These are phyloP conservation scores for Tethea ocularis DNA, from an alignment of 2,888 invertebrate genomes.

Conservation along the genomic window DNA sequence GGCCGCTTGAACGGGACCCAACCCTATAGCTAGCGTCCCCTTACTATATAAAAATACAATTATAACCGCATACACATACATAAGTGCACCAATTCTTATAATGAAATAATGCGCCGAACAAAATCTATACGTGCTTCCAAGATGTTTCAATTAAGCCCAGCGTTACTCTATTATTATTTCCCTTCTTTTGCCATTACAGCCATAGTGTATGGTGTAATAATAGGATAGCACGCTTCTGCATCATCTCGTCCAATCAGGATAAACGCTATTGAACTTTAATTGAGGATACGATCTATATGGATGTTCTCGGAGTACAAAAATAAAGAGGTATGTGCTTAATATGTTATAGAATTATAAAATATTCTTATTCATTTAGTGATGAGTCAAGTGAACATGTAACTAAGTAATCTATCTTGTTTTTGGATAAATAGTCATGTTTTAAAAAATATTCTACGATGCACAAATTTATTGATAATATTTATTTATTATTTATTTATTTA, in stretches of 20 bases:
- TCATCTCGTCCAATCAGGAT: conserved; percentile 44
- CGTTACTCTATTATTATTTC: conserved; percentile 15
- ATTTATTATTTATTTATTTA: too few species aligned
- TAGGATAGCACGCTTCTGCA: conserved; percentile 17
- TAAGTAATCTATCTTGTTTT: too few species aligned
- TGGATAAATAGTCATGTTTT: too few species aligned
- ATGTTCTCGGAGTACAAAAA: conserved; percentile 31
- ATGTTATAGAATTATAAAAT: background rate
- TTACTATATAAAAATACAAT: background rate
- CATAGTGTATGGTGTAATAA: conserved; percentile 23
- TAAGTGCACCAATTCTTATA: conserved; percentile 1
- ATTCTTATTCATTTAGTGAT: too few species aligned
- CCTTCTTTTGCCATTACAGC: conserved; percentile 17
- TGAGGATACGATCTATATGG: conserved; percentile 53
- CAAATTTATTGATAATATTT: too few species aligned
- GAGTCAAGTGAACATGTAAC: too few species aligned
- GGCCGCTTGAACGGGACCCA: too few species aligned
- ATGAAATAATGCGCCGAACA: background rate
- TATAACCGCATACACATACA: background rate
- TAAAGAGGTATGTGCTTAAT: background rate
- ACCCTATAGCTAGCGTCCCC: too few species aligned
- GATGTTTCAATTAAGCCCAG: conserved; percentile 1
- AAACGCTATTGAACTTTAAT: conserved; percentile 53
- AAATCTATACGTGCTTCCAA: background rate
- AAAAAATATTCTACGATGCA: too few species aligned